Percentiles rank a stretch among this genome's conserved stretches.
Evolutionary conservation across 1,140 invertebrate species (phyloP).

Genomic region (Archegozetes longisetosus): DNA sequence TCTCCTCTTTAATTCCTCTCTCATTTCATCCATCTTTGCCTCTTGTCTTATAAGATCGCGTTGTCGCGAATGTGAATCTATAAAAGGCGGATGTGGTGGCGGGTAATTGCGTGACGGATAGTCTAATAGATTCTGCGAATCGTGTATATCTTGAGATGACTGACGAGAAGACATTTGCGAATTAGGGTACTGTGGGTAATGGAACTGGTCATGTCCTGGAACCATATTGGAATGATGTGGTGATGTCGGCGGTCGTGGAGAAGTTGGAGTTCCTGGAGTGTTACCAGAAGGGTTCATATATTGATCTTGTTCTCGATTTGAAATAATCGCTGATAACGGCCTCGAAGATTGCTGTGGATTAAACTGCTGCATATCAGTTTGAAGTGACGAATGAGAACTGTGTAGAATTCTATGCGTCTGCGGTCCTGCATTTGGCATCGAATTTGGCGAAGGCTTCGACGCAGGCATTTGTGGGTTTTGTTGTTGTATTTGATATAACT

Average conservation of each 20-base stretch:
- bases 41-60: constrained; percentile 46
- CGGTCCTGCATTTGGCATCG: neutral
- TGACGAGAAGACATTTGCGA: neutral
- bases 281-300: neutral
- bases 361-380: neutral
- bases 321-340: constrained; percentile 41
- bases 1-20: constrained; percentile 55
- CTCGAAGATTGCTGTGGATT: constrained; percentile 30
- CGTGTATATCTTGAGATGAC: neutral
- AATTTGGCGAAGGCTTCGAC: neutral
- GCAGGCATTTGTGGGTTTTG: neutral
- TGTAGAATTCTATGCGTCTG: constrained; percentile 10
- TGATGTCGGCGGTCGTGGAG: neutral
- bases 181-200: neutral
- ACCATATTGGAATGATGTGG: neutral
- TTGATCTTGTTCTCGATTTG: constrained; percentile 25
- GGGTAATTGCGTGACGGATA: neutral
- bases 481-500: constrained; percentile 22
- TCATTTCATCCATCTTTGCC: constrained; percentile 63
- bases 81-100: neutral
- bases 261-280: neutral
- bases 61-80: constrained; percentile 18
- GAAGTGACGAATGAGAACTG: constrained; percentile 21
- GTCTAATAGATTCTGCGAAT: neutral
- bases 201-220: neutral